Percentiles rank a stretch among this genome's conserved stretches.
These are phyloP conservation scores for Sebastes cheni DNA, from an alignment of 2,797 vertebrate genomes.

Conservation along the genomic window DNA sequence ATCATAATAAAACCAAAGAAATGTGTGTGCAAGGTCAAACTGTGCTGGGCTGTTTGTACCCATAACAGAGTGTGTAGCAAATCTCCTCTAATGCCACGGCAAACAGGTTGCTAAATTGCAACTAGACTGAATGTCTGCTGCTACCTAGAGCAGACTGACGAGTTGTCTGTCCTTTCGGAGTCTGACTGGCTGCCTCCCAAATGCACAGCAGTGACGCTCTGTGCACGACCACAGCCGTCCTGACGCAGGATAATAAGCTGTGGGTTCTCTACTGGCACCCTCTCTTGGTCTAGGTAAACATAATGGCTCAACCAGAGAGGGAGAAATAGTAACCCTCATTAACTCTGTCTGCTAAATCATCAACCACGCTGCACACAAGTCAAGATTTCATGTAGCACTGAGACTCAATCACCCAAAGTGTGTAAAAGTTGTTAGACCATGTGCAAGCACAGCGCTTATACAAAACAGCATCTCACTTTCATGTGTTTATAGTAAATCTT, in stretches of 20 bases:
- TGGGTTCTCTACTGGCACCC: slow-evolving; percentile 45
- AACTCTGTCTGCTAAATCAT: slow-evolving; percentile 52
- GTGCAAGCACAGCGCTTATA: neutral
- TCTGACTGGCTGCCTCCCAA: slow-evolving; percentile 47
- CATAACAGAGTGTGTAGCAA: slow-evolving; percentile 55
- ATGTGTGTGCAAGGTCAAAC: slow-evolving; percentile 40
- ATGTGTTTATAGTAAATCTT: slow-evolving; percentile 1
- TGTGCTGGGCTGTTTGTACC: slow-evolving; percentile 38
- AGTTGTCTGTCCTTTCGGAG: slow-evolving; percentile 48
- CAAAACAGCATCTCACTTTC: slow-evolving; percentile 10
- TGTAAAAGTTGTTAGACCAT: neutral
- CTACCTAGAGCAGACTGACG: slow-evolving; percentile 40
- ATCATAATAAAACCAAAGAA: slow-evolving; percentile 8
- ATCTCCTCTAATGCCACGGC: slow-evolving; percentile 41
- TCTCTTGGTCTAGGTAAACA: slow-evolving; percentile 58
- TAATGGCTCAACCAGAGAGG: slow-evolving; percentile 45
- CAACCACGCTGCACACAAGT: slow-evolving; percentile 30
- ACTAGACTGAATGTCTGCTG: slow-evolving; percentile 58
- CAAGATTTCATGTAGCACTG: neutral
- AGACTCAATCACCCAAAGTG: neutral
- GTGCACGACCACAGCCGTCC: slow-evolving; percentile 46
- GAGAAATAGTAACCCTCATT: slow-evolving; percentile 55
- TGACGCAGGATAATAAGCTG: slow-evolving; percentile 66
- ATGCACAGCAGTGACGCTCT: slow-evolving; percentile 36
- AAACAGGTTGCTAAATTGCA: slow-evolving; percentile 56